Evolutionary conservation across 1,140 invertebrate species (phyloP).

Genomic region (Drosophila bocki): DNA sequence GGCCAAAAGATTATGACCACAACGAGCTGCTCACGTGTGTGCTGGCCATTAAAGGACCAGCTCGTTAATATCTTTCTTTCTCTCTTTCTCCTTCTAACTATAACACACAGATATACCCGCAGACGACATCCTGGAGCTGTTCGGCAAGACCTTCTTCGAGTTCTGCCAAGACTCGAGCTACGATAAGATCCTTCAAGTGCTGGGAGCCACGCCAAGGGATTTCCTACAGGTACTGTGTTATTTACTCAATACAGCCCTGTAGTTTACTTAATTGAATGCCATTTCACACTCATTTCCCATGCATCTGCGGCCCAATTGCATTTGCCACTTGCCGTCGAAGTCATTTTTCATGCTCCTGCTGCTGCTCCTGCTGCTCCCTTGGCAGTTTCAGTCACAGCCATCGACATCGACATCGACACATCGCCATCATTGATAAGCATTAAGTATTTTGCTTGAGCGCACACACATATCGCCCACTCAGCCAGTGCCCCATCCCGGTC

Average conservation of each 20-base stretch:
- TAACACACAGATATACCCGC: constrained; percentile 92
- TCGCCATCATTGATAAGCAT: constrained; percentile 75
- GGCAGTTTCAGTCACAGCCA: constrained; percentile 30
- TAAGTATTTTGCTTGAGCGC: constrained; percentile 75
- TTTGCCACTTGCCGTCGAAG: constrained; percentile 49
- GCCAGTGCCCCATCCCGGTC: neutral
- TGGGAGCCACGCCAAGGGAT: constrained; percentile 96
- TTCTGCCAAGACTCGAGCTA: constrained; percentile 98
- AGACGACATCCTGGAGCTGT: constrained; percentile 95
- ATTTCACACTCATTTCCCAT: constrained; percentile 70
- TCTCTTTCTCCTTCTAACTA: neutral
- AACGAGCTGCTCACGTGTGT: constrained; percentile 29
- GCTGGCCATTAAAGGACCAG: constrained; percentile 33
- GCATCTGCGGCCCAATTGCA: constrained; percentile 56
- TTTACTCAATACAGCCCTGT: constrained; percentile 39
- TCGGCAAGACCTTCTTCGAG: constrained; percentile 97
- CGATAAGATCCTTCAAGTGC: constrained; percentile 95
- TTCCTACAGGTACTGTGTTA: constrained; percentile 91
- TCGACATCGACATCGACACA: constrained; percentile 38
- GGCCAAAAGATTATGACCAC: constrained; percentile 19
- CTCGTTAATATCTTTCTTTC: constrained; percentile 14
- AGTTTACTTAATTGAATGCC: constrained; percentile 63
- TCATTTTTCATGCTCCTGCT: constrained; percentile 64
- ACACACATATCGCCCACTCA: constrained; percentile 48
- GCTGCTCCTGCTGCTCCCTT: constrained; percentile 41